A percentile compares a stretch with the other conserved stretches of the same genome.
Evolutionary conservation across 30 jellyfish, hydroid and myxozoan genomes (phyloP).

Genomic region (Chironex yamaguchii): DNA sequence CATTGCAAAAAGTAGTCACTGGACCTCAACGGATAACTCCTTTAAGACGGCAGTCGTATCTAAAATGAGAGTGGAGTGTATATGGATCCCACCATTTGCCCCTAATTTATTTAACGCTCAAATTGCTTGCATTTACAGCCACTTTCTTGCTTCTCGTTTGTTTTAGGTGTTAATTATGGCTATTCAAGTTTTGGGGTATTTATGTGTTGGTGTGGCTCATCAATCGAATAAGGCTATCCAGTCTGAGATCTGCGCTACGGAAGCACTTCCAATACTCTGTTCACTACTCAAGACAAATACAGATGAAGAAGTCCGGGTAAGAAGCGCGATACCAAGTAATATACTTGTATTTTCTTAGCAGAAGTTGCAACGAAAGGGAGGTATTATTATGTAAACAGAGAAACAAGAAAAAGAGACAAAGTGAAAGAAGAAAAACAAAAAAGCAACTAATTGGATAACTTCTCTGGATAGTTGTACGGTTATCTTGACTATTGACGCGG

Average conservation of each 20-base stretch:
- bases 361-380: no score
- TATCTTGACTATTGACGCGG: no score
- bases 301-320: constrained; percentile 59
- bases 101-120: neutral
- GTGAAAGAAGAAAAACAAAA: no score
- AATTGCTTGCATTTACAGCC: neutral
- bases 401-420: no score
- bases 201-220: constrained; percentile 86
- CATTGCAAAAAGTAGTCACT: no score
- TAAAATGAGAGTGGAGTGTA: neutral
- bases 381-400: no score
- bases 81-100: neutral
- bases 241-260: constrained; percentile 55
- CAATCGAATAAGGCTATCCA: constrained; percentile 77
- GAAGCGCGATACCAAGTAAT: no score
- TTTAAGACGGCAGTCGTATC: no score
- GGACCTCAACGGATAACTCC: no score
- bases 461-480: no score
- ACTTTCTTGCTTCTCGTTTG: neutral
- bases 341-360: no score
- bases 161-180: constrained; percentile 73
- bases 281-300: constrained; percentile 17
- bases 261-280: constrained; percentile 42
- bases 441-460: no score
- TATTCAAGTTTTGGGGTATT: constrained; percentile 67